Evolutionary conservation across 64 coral and sea anemone species (phyloP).

Genomic region (Dendrophyllia cribrosa): DNA sequence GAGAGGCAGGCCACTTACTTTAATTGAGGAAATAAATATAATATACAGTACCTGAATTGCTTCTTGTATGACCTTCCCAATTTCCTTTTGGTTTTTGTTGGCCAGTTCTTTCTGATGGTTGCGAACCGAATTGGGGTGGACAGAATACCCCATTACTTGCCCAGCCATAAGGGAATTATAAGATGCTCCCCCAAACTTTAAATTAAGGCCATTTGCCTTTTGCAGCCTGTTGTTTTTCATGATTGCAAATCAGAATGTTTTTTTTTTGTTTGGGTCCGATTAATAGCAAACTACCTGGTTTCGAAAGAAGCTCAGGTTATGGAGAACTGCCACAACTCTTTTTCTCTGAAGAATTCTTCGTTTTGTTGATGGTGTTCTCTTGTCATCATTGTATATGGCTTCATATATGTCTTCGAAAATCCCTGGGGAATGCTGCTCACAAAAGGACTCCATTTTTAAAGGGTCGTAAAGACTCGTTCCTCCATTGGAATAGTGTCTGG

Average conservation of each 20-base stretch:
- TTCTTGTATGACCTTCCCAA: neutral
- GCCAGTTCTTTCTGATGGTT: neutral
- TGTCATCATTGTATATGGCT: constrained; percentile 20
- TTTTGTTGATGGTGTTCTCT: constrained; percentile 29
- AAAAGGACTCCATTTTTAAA: neutral
- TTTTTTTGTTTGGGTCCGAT: neutral
- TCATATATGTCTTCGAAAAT: constrained; percentile 26
- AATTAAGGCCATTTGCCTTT: neutral
- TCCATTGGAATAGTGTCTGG: neutral
- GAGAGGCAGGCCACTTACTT: too few relatives aligned
- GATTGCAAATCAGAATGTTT: neutral
- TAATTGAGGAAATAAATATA: too few relatives aligned
- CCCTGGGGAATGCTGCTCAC: neutral
- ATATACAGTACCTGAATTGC: too few relatives aligned
- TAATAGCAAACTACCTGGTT: constrained; percentile 5
- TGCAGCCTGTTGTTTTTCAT: neutral
- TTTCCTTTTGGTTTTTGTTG: neutral
- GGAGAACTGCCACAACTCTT: constrained; percentile 29
- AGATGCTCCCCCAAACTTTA: neutral
- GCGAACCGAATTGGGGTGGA: neutral
- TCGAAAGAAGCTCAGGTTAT: constrained; percentile 44
- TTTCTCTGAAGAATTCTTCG: constrained; percentile 11
- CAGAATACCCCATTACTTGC: neutral
- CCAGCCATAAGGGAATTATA: neutral
- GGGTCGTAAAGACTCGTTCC: neutral